Percentiles rank a stretch among this genome's conserved stretches.
Evolutionary conservation across 2,888 invertebrate genomes (phyloP).

Genomic region (Anoplius nigerrimus): DNA sequence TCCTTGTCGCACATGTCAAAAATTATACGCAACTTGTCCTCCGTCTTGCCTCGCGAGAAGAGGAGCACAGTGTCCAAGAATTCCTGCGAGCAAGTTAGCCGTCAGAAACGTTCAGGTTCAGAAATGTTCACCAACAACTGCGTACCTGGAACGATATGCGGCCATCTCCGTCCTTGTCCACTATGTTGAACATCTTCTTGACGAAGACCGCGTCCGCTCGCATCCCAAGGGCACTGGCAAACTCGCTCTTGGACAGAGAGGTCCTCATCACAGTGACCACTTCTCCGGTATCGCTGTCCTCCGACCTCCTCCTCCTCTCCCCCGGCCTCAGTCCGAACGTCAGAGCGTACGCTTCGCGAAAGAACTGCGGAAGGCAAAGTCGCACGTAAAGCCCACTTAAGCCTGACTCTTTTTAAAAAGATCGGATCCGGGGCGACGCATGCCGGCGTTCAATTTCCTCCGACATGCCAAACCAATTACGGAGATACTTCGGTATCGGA

Average conservation of each 20-base stretch:
- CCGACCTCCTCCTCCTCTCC: conserved; percentile 82
- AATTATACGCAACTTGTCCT: conserved; percentile 94
- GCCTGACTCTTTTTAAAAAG: too few relatives aligned
- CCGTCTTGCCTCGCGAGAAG: conserved; percentile 94
- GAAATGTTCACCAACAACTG: too few relatives aligned
- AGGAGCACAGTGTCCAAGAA: conserved; percentile 95
- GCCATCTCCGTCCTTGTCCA: conserved; percentile 95
- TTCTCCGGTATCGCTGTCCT: conserved; percentile 86
- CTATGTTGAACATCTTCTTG: conserved; percentile 97
- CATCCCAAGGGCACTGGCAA: conserved; percentile 97
- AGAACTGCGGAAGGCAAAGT: conserved; percentile 80
- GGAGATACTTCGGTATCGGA: too few relatives aligned
- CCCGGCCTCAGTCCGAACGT: conserved; percentile 94
- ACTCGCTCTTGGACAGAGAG: conserved; percentile 92
- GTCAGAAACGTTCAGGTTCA: background rate
- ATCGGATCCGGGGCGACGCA: too few relatives aligned
- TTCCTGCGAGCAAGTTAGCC: conserved; percentile 77
- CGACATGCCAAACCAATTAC: too few relatives aligned
- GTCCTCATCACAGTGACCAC: conserved; percentile 95
- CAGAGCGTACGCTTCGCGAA: conserved; percentile 95
- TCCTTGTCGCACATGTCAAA: conserved; percentile 99
- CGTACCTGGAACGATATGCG: conserved; percentile 92
- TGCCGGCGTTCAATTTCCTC: too few relatives aligned
- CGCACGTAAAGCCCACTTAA: background rate
- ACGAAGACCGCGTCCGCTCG: conserved; percentile 95